Conservation (phyloP, 2,113 vertebrate genomes). For the Canis aureus region DNA sequence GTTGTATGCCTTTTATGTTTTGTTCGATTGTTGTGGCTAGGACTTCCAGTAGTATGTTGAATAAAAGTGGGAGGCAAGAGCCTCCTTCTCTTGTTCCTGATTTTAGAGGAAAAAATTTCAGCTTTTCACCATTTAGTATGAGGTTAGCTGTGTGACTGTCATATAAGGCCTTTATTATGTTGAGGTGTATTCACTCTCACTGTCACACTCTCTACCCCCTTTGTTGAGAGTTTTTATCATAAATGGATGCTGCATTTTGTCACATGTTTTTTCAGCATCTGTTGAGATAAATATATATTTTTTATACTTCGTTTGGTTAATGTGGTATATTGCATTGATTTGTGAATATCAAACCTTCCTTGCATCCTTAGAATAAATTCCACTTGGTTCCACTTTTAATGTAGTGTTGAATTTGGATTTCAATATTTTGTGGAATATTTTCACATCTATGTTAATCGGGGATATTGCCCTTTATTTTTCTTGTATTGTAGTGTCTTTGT, state of each 20-base stretch:
- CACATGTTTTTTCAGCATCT: not conserved
- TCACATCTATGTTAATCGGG: not conserved
- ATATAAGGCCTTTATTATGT: not conserved
- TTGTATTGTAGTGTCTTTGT: not conserved
- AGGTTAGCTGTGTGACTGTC: not conserved
- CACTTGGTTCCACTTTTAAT: not conserved
- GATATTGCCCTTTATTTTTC: not conserved
- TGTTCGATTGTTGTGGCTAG: not conserved
- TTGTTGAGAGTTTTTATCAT: too few species aligned
- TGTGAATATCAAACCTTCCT: not conserved
- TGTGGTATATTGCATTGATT: not conserved
- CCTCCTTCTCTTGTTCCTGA: not conserved
- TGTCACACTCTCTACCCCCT: not conserved
- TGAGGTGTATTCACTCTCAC: not conserved
- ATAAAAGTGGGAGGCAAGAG: not conserved
- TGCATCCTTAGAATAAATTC: not conserved
- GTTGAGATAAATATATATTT: not conserved
- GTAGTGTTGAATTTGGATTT: not conserved
- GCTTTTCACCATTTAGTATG: not conserved
- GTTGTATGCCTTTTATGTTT: not conserved
- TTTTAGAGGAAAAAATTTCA: not conserved
- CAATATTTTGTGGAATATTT: not conserved
- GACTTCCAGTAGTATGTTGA: not conserved
- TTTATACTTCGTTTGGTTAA: not conserved
- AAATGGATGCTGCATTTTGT: not conserved